These are phyloP conservation scores for Agrotis puta DNA, from an alignment of 2,888 invertebrate species.

Conservation along the genomic window DNA sequence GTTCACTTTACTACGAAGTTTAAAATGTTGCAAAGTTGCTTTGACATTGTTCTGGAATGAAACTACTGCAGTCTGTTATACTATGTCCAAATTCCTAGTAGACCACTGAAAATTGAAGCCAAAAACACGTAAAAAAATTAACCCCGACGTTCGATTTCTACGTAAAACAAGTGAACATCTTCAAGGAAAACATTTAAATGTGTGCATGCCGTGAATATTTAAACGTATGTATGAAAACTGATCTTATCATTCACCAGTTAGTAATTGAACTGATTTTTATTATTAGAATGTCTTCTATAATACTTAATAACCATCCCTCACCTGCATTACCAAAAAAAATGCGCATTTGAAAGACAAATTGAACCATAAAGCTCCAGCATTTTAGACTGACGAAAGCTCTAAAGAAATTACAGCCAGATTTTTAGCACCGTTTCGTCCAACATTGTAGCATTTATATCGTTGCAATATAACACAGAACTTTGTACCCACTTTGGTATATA, in stretches of 20 bases:
- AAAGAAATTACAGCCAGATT: conserved; percentile 33
- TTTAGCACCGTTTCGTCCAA: conserved; percentile 32
- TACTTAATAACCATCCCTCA: not conserved
- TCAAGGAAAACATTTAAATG: too few relatives aligned
- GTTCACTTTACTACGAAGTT: conserved; percentile 31
- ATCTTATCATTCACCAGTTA: too few relatives aligned
- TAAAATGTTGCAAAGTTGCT: conserved; percentile 44
- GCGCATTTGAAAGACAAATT: conserved; percentile 8
- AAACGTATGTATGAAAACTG: too few relatives aligned
- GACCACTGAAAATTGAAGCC: too few relatives aligned
- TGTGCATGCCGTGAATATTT: too few relatives aligned
- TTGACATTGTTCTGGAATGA: conserved; percentile 2
- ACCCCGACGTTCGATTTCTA: too few relatives aligned
- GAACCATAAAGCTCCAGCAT: conserved; percentile 7
- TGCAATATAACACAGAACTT: conserved; percentile 33
- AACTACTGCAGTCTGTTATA: conserved; percentile 4
- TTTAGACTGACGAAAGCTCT: conserved; percentile 22
- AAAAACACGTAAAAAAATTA: too few relatives aligned
- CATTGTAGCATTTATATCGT: conserved; percentile 42
- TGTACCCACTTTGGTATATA: conserved; percentile 6
- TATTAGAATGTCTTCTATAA: not conserved
- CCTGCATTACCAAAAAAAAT: conserved; percentile 16
- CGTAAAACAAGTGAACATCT: too few relatives aligned
- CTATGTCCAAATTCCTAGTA: too few relatives aligned
- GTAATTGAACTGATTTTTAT: not conserved